Conservation (phyloP, 2,888 invertebrate species). For the Ypsolopha sequella region DNA sequence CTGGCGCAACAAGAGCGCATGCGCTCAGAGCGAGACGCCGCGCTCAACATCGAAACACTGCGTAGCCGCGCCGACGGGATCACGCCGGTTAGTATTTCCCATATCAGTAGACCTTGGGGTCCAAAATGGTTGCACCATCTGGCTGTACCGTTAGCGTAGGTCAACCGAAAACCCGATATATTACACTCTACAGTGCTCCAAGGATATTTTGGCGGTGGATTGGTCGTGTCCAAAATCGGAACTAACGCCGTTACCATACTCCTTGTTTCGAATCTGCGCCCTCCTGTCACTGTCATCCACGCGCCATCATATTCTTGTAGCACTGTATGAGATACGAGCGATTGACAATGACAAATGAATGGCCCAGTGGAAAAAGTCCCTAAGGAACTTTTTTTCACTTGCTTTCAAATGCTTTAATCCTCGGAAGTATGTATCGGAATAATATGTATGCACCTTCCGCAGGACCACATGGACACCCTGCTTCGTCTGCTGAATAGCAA, state of each 20-base stretch:
- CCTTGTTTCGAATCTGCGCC: not conserved
- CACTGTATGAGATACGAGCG: not conserved
- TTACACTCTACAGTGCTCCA: not conserved
- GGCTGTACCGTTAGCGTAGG: not conserved
- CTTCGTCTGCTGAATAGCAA: constrained; percentile 19
- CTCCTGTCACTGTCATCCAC: too few relatives aligned
- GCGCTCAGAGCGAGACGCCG: constrained; percentile 17
- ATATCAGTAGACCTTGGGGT: not conserved
- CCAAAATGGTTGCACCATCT: not conserved
- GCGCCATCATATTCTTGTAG: not conserved
- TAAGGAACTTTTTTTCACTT: too few relatives aligned
- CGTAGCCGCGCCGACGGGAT: constrained; percentile 21
- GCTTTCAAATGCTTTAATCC: too few relatives aligned
- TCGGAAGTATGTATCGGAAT: too few relatives aligned
- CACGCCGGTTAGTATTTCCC: constrained; percentile 18
- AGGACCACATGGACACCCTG: constrained; percentile 28
- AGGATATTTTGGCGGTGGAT: not conserved
- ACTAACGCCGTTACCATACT: not conserved
- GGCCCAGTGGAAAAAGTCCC: too few relatives aligned
- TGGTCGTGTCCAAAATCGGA: not conserved
- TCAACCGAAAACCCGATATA: not conserved
- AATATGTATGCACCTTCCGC: constrained; percentile 10
- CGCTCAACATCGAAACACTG: constrained; percentile 25
- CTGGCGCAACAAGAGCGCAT: constrained; percentile 18
- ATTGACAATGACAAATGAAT: too few relatives aligned